These are phyloP conservation scores for Neolamprologus devosi DNA, from an alignment of 2,113 vertebrate genomes.

Conservation along the genomic window DNA sequence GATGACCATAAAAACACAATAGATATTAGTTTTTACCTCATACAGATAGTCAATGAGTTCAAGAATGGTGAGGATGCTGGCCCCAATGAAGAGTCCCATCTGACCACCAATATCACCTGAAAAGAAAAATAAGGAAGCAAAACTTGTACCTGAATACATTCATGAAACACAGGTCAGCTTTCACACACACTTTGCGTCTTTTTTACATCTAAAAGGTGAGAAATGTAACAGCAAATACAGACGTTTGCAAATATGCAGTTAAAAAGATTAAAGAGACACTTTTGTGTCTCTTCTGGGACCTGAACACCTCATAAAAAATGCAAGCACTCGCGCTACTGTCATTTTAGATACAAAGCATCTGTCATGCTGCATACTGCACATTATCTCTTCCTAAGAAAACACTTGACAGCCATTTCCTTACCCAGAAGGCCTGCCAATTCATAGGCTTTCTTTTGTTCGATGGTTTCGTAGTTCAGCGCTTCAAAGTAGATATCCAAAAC, in stretches of 20 bases:
- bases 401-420: slow-evolving; percentile 59
- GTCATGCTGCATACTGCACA: background rate
- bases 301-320: slow-evolving; percentile 10
- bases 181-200: background rate
- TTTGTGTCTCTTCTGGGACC: background rate
- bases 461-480: slow-evolving; percentile 96
- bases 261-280: slow-evolving; percentile 7
- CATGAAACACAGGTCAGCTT: background rate
- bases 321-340: slow-evolving; percentile 3
- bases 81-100: slow-evolving; percentile 98
- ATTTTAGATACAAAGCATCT: slow-evolving; percentile 11
- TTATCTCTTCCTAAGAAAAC: background rate
- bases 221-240: background rate
- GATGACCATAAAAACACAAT: background rate
- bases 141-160: background rate
- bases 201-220: background rate
- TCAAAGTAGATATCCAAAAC: slow-evolving; percentile 98
- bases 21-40: slow-evolving; percentile 72
- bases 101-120: slow-evolving; percentile 97
- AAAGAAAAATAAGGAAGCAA: background rate
- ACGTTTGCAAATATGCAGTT: background rate
- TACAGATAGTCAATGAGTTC: slow-evolving; percentile 97
- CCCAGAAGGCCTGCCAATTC: slow-evolving; percentile 94
- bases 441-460: slow-evolving; percentile 98
- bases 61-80: slow-evolving; percentile 92